Evolutionary conservation across 2,797 vertebrate species (phyloP), one percentile per base, ranked within the genome.

Genomic region (Austrolebias charrua): DNA sequence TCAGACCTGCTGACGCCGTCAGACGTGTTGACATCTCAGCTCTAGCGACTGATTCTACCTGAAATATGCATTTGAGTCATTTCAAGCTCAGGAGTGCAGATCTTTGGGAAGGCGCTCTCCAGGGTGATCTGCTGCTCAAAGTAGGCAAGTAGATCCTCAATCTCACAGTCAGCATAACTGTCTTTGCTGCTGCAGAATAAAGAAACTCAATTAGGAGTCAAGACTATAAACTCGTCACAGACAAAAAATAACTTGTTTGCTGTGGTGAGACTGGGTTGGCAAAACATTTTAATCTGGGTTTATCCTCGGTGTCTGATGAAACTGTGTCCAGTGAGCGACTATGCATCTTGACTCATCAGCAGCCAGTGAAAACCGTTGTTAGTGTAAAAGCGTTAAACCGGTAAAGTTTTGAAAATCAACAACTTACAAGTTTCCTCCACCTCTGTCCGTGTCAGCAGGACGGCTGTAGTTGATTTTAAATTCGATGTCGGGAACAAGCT

Each of bases 401-500:
- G 20, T 5, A 12, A 11, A 40, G 2, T 3, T 40, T 12, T 40
- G 1, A 40, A 40, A 40, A 11, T 40, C 12, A 40, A 35, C 33
- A 40, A 49, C 95, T 92, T 90, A 99, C 97, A 94, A 96, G 82
- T 88, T 93, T 84, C 91, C 94, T 82, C 92, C 95, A 83, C 77
- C 92, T 81, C 90, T 89, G 56, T 97, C 96, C 52, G 92, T 83
- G 60, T 99, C 96, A 74, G 95, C 91, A 79, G 94, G 93, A 77
- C 94, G 92, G 75, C 91, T 94, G 86, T 98, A 98, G 89, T 94
- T 95, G 88, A 99, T 97, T 91, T 94, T 97, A 89, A 95, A 98
- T 85, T 99, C 98, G 68, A 99, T 99, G 88, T 99, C 97, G 74
- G 98, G 98, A 64, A 98, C 98, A 61, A 99, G 94, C 79, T 98